Percentiles rank a stretch among this genome's conserved stretches.
These are phyloP conservation scores for Oegoconia quadripuncta DNA, from an alignment of 2,888 invertebrate genomes.

Conservation along the genomic window DNA sequence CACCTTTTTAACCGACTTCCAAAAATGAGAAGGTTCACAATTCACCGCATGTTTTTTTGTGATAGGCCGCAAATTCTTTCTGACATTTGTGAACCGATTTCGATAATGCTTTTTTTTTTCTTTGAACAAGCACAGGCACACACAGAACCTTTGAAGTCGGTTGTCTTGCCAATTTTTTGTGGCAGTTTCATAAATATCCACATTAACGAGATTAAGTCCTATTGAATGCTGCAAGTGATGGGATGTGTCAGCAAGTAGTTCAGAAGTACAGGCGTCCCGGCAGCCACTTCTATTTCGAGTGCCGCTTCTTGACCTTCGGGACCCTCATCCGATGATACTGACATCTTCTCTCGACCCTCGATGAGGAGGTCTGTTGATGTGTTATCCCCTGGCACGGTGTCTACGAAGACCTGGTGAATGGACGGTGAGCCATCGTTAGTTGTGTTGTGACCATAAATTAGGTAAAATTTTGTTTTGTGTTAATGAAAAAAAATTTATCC, in stretches of 20 bases:
- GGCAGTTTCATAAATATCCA: too few relatives aligned
- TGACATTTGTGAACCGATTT: too few relatives aligned
- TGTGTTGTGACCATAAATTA: too few relatives aligned
- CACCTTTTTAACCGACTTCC: background rate
- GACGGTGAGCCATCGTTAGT: background rate
- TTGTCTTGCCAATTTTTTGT: too few relatives aligned
- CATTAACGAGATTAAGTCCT: constrained; percentile 9
- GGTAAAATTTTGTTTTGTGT: too few relatives aligned
- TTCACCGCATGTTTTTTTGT: too few relatives aligned
- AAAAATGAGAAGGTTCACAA: background rate
- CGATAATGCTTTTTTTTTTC: too few relatives aligned
- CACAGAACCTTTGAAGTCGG: too few relatives aligned
- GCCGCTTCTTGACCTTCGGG: constrained; percentile 34
- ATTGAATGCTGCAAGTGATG: constrained; percentile 59
- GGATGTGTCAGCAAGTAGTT: constrained; percentile 67
- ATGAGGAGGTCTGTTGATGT: constrained; percentile 58
- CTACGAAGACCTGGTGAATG: constrained; percentile 54
- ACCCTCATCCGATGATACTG: constrained; percentile 41
- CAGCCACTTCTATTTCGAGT: constrained; percentile 62
- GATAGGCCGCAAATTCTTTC: too few relatives aligned
- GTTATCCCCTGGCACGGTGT: constrained; percentile 50
- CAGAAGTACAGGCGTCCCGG: constrained; percentile 64
- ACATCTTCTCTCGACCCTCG: constrained; percentile 45
- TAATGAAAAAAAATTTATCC: too few relatives aligned
- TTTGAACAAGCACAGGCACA: too few relatives aligned